Conservation (phyloP, 2,888 invertebrate genomes). For the Pristionchus maxplancki region DNA sequence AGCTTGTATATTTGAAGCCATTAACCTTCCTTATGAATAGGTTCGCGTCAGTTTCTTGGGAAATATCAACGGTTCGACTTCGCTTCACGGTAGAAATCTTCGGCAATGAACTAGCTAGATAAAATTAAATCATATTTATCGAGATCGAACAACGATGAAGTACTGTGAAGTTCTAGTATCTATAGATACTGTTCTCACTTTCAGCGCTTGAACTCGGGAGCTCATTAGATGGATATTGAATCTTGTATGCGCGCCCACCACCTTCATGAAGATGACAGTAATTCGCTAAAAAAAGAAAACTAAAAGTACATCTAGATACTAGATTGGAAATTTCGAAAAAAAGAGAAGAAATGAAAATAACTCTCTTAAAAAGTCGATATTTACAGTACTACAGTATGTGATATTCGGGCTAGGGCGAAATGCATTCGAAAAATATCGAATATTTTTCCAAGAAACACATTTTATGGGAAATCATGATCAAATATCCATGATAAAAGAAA, state of each 20-base stretch:
- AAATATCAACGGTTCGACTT: background rate
- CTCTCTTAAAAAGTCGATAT: too few relatives aligned
- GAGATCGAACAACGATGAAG: background rate
- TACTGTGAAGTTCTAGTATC: too few relatives aligned
- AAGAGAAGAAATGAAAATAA: too few relatives aligned
- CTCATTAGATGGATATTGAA: constrained; percentile 18
- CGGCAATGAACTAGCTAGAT: background rate
- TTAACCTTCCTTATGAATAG: background rate
- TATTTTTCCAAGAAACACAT: too few relatives aligned
- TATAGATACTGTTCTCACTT: too few relatives aligned
- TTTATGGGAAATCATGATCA: too few relatives aligned
- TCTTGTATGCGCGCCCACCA: background rate
- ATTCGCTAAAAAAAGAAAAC: background rate
- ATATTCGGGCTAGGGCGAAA: too few relatives aligned
- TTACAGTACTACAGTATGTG: background rate
- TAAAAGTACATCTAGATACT: too few relatives aligned
- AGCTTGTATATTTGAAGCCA: background rate
- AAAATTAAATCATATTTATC: background rate
- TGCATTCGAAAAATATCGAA: too few relatives aligned
- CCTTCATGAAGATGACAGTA: constrained; percentile 47
- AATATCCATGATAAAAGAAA: too few relatives aligned
- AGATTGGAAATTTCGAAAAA: too few relatives aligned
- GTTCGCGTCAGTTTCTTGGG: constrained; percentile 27
- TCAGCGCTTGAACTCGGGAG: background rate
- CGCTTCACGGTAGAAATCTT: background rate